phyloP scores from a whole-genome alignment of 2,888 invertebrate genomes.

The Eueremaeus valkanovi region DNA sequence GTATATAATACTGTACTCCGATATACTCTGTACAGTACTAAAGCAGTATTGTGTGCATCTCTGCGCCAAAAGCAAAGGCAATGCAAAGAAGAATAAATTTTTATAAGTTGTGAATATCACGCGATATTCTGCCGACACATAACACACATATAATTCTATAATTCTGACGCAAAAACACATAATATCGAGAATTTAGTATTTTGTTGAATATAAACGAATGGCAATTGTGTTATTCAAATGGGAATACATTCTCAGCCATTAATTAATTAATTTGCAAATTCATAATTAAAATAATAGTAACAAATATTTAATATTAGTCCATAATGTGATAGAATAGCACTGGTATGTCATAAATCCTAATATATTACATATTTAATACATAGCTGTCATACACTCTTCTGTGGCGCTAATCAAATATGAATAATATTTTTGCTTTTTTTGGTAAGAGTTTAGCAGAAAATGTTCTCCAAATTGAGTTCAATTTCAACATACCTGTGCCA shows the following conservation, averaged over 20 bases:
- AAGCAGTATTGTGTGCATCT: too few species aligned
- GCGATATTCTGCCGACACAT: background rate
- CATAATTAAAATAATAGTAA: constrained; percentile 17
- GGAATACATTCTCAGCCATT: background rate
- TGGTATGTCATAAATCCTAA: background rate
- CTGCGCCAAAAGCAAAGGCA: too few species aligned
- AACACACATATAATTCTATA: background rate
- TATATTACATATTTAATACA: constrained; percentile 14
- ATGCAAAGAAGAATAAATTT: too few species aligned
- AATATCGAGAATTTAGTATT: too few species aligned
- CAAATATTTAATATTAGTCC: constrained; percentile 11
- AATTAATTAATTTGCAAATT: background rate
- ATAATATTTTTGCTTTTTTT: constrained; percentile 7
- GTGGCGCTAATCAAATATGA: background rate
- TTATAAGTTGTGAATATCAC: background rate
- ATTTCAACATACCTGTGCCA: constrained; percentile 54
- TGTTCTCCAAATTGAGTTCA: constrained; percentile 51
- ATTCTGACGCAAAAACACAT: background rate
- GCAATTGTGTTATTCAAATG: background rate
- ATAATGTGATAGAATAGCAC: too few species aligned
- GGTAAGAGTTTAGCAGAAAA: background rate
- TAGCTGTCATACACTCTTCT: background rate
- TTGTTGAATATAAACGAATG: background rate
- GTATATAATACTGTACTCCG: too few species aligned
- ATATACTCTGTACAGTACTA: too few species aligned